phyloP scores from a whole-genome alignment of 2,888 invertebrate species.

The Periphyllus acericola region DNA sequence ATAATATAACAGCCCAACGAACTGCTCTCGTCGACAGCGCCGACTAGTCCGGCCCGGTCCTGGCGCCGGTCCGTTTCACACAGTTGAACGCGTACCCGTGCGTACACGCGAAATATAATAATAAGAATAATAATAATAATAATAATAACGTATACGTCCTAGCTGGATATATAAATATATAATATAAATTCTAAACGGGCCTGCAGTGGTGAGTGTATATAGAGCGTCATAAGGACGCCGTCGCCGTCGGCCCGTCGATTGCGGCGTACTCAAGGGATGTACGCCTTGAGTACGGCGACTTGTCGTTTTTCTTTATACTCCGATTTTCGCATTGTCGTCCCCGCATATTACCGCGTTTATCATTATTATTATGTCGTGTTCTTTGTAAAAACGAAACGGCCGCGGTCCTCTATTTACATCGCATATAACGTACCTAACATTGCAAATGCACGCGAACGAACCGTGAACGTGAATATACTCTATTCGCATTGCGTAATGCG shows the following conservation, averaged over 20 bases:
- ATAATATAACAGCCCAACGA: background rate
- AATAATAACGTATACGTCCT: too few relatives aligned
- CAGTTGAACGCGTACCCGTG: background rate
- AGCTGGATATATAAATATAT: too few relatives aligned
- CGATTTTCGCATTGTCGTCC: background rate
- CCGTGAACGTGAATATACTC: too few relatives aligned
- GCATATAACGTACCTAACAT: too few relatives aligned
- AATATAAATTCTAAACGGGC: background rate
- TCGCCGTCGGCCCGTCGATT: background rate
- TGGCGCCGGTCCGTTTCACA: background rate
- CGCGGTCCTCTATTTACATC: too few relatives aligned
- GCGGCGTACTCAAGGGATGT: too few relatives aligned
- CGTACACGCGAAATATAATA: background rate
- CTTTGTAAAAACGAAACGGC: background rate
- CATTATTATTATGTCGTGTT: background rate
- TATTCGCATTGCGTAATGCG: too few relatives aligned
- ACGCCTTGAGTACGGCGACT: background rate
- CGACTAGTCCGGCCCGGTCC: background rate
- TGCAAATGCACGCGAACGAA: too few relatives aligned
- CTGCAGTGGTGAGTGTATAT: background rate
- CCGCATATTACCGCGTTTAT: background rate
- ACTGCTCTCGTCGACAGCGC: background rate
- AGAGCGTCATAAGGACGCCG: background rate
- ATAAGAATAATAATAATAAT: too few relatives aligned
- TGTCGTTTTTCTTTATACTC: background rate